Conservation (phyloP, 2,888 invertebrate genomes). For the Agelastica alni region DNA sequence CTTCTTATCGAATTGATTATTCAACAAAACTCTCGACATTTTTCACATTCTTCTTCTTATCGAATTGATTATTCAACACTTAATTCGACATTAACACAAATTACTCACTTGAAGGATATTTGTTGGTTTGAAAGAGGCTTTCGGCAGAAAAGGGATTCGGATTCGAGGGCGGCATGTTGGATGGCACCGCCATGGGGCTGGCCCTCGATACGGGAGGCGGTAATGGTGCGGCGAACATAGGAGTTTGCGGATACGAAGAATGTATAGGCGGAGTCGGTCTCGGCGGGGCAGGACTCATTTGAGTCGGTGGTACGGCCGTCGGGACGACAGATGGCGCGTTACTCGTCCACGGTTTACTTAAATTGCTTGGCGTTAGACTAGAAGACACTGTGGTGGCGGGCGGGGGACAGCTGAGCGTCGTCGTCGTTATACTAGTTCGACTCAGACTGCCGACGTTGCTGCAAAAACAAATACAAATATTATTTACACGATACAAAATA, state of each 20-base stretch:
- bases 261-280: slow-evolving; percentile 39
- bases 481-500: too few species aligned
- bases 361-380: slow-evolving; percentile 60
- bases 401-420: slow-evolving; percentile 54
- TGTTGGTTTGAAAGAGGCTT: slow-evolving; percentile 83
- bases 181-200: slow-evolving; percentile 67
- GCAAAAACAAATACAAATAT: too few species aligned
- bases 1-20: slow-evolving; percentile 16
- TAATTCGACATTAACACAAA: not conserved
- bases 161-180: slow-evolving; percentile 61
- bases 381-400: slow-evolving; percentile 60
- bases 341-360: slow-evolving; percentile 38
- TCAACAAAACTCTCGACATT: not conserved
- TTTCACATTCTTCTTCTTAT: not conserved
- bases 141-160: slow-evolving; percentile 88
- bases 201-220: slow-evolving; percentile 63
- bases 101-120: slow-evolving; percentile 53
- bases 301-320: slow-evolving; percentile 46
- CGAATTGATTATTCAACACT: slow-evolving; percentile 18
- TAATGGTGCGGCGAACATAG: slow-evolving; percentile 63
- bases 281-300: slow-evolving; percentile 60
- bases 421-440: slow-evolving; percentile 64
- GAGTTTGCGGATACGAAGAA: slow-evolving; percentile 54
- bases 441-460: slow-evolving; percentile 86
- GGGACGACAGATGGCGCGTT: slow-evolving; percentile 25